Conservation (phyloP, 92 coral and sea anemone species). For the Porites evermanni region DNA sequence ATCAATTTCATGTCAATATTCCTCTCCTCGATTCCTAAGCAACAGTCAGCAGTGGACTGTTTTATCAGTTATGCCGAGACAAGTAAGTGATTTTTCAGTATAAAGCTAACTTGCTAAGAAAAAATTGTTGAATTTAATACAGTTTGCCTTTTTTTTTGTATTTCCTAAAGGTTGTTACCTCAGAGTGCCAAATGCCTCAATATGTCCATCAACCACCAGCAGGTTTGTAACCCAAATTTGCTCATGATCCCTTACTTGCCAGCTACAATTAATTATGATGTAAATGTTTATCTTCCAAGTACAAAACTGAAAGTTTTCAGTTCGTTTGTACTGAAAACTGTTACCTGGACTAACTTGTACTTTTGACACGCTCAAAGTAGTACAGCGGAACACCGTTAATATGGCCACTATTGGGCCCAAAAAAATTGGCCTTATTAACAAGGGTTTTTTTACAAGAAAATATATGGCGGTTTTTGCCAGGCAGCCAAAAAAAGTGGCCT, state of each 20-base stretch:
- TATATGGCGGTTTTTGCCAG: no score
- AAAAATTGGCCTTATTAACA: no score
- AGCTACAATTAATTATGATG: not conserved
- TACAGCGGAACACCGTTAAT: no score
- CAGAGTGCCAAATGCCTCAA: constrained; percentile 27
- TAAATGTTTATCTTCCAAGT: no score
- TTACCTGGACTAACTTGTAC: no score
- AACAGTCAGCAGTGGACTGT: no score
- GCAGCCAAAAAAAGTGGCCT: no score
- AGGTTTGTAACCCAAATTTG: not conserved
- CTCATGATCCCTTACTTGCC: not conserved
- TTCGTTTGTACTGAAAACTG: no score
- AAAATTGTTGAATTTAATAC: not conserved
- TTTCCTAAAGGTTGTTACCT: constrained; percentile 6
- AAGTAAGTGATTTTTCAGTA: not conserved
- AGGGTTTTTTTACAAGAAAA: no score
- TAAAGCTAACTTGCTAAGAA: not conserved
- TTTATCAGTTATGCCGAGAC: not conserved
- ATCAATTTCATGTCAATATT: not conserved
- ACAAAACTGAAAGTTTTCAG: no score
- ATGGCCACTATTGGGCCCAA: no score
- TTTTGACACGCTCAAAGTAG: no score
- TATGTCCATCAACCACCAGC: constrained; percentile 23
- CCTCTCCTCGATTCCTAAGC: not conserved
- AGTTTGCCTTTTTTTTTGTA: not conserved